Evolutionary conservation across 1,140 invertebrate species (phyloP).

Genomic region (Orius insidiosus): DNA sequence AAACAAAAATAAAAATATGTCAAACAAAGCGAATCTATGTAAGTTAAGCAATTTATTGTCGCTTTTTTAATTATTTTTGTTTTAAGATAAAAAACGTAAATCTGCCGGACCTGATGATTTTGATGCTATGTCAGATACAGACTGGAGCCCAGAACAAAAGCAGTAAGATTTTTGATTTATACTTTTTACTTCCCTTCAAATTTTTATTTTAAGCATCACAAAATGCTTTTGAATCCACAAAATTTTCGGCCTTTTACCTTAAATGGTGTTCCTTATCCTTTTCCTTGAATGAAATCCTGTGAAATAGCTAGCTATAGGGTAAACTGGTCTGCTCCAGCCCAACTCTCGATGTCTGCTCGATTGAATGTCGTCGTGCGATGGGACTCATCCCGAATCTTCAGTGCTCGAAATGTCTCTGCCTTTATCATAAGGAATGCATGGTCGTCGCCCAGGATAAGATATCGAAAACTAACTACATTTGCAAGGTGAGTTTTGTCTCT

Average conservation of each 20-base stretch:
- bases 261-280: constrained; percentile 6
- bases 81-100: constrained; percentile 13
- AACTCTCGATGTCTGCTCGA: constrained; percentile 45
- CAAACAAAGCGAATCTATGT: background rate
- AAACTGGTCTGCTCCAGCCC: constrained; percentile 11
- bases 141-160: constrained; percentile 12
- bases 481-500: constrained; percentile 55
- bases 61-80: too few relatives aligned
- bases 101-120: constrained; percentile 11
- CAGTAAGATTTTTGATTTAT: constrained; percentile 5
- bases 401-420: constrained; percentile 63
- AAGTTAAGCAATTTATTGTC: constrained; percentile 8
- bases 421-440: constrained; percentile 69
- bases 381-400: constrained; percentile 59
- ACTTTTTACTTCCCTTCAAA: background rate
- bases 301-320: background rate
- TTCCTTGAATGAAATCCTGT: too few relatives aligned
- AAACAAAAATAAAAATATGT: background rate
- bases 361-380: constrained; percentile 50
- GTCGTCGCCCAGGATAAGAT: constrained; percentile 29
- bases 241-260: background rate
- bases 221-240: background rate
- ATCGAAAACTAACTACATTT: constrained; percentile 34
- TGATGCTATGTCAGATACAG: background rate
- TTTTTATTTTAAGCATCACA: background rate